These are phyloP conservation scores for Drosophila prosaltans DNA, from an alignment of 1,140 invertebrate genomes.

Conservation along the genomic window DNA sequence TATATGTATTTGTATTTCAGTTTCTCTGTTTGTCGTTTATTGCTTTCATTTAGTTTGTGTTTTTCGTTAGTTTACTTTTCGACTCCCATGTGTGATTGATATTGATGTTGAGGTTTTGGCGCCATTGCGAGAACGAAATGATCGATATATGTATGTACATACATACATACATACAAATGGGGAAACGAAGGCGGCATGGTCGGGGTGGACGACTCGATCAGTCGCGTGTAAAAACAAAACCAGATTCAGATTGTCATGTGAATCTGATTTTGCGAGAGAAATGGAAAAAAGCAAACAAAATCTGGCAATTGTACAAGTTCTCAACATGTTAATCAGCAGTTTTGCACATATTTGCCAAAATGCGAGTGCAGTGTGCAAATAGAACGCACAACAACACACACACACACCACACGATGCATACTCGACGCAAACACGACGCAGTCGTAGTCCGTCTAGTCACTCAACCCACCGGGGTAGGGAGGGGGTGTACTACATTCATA, in stretches of 20 bases:
- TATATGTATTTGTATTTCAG: background rate
- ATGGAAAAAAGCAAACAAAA: background rate
- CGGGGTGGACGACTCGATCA: background rate
- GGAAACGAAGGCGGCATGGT: too few relatives aligned
- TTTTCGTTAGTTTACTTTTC: slow-evolving; percentile 42
- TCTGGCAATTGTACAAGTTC: slow-evolving; percentile 1
- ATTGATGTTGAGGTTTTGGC: slow-evolving; percentile 56
- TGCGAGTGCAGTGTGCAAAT: slow-evolving; percentile 7
- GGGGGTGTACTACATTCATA: background rate
- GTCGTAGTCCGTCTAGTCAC: too few relatives aligned
- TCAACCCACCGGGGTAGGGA: too few relatives aligned
- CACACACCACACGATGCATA: too few relatives aligned
- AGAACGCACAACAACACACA: background rate
- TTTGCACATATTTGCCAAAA: slow-evolving; percentile 26
- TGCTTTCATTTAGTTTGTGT: background rate
- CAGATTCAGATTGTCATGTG: slow-evolving; percentile 65
- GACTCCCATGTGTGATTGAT: slow-evolving; percentile 4
- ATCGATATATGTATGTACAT: slow-evolving; percentile 14
- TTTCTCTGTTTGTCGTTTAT: background rate
- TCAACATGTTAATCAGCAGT: slow-evolving; percentile 40
- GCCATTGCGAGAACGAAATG: slow-evolving; percentile 37
- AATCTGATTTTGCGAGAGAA: slow-evolving; percentile 27
- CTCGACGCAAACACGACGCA: too few relatives aligned
- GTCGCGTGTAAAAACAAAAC: slow-evolving; percentile 56
- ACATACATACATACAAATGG: too few relatives aligned